A percentile compares a stretch with the other conserved stretches of the same genome.
phyloP scores from a whole-genome alignment of 2,797 vertebrate genomes.

The Enteromius argenteus region DNA sequence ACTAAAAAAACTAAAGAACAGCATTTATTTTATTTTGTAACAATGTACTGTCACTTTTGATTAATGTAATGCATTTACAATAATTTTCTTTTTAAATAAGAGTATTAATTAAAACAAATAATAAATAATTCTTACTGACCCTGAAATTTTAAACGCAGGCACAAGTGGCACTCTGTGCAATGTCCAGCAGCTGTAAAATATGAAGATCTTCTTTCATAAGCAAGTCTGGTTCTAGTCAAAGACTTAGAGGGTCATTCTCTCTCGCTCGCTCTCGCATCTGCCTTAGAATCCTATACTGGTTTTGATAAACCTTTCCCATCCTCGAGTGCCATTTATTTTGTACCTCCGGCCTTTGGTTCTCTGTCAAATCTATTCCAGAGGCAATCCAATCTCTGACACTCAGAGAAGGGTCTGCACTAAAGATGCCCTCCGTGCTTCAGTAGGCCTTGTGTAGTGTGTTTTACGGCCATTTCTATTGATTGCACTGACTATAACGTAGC shows the following conservation, averaged over 20 bases:
- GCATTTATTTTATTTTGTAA: too few species aligned
- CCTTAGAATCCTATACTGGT: neutral
- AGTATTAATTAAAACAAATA: too few species aligned
- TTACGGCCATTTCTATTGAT: conserved; percentile 52
- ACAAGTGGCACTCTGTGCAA: neutral
- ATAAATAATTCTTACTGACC: too few species aligned
- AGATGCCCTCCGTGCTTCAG: conserved; percentile 41
- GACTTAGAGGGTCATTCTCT: neutral
- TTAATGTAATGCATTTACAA: too few species aligned
- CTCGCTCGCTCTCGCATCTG: neutral
- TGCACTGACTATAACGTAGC: conserved; percentile 30
- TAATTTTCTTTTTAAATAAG: too few species aligned
- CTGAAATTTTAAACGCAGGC: too few species aligned
- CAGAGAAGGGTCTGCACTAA: conserved; percentile 38
- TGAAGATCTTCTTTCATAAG: neutral
- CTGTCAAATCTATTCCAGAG: conserved; percentile 65
- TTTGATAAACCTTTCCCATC: conserved; percentile 37
- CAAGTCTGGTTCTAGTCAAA: neutral
- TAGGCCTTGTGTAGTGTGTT: conserved; percentile 49
- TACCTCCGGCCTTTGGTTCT: conserved; percentile 59
- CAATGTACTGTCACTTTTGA: too few species aligned
- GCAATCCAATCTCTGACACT: conserved; percentile 56
- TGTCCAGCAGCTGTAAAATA: neutral
- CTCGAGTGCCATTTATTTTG: conserved; percentile 60
- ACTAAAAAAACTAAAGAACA: too few species aligned